Percentiles rank a stretch among this genome's conserved stretches.
Conservation (phyloP, 2,888 invertebrate species). For the Phalera bucephala region DNA sequence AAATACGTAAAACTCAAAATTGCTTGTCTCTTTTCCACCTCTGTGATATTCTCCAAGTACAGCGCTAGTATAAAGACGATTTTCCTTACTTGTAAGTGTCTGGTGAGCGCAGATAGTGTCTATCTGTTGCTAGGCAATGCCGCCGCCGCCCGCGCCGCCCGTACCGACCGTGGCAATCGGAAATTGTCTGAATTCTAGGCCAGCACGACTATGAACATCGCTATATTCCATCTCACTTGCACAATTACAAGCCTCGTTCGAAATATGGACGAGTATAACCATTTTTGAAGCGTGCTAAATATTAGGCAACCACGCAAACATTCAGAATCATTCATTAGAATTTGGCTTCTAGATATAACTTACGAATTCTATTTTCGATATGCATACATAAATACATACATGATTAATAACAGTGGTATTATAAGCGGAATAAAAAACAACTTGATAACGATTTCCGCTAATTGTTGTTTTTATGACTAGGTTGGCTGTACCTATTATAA, state of each 20-base stretch:
- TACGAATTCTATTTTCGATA: no score
- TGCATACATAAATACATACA: no score
- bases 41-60: no score
- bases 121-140: conserved; percentile 38
- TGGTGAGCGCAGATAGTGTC: conserved; percentile 17
- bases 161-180: conserved; percentile 60
- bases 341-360: neutral
- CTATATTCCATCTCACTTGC: conserved; percentile 52
- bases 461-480: neutral
- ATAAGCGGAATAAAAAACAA: no score
- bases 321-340: neutral
- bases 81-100: conserved; percentile 15
- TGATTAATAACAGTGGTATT: no score
- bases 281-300: conserved; percentile 9
- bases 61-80: conserved; percentile 9
- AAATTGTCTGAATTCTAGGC: conserved; percentile 78
- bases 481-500: no score
- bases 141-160: conserved; percentile 23
- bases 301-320: neutral
- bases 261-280: conserved; percentile 16
- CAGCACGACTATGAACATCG: conserved; percentile 49
- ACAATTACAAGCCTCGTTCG: conserved; percentile 31
- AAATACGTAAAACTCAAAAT: neutral
- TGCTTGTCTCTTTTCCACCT: neutral
- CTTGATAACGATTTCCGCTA: neutral